phyloP scores from a whole-genome alignment of 2,113 vertebrate species.

The Neotoma lepida region DNA sequence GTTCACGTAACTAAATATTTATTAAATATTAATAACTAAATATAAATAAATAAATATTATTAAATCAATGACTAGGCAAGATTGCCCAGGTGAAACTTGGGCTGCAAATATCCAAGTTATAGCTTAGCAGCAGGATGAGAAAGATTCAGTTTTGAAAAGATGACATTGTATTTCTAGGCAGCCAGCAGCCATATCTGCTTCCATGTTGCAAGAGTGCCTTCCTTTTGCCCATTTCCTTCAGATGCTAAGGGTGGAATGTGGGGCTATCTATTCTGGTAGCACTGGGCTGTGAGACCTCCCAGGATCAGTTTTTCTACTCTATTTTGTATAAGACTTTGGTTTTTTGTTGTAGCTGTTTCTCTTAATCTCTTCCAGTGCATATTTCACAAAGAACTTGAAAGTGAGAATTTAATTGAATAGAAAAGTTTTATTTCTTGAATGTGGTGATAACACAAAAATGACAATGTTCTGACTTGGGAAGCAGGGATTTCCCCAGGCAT shows the following conservation, averaged over 20 bases:
- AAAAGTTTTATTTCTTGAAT: constrained; percentile 2
- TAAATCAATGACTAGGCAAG: neutral
- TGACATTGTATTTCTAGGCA: neutral
- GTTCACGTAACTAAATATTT: neutral
- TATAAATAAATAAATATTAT: too few species aligned
- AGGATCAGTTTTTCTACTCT: neutral
- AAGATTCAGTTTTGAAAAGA: neutral
- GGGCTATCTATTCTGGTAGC: rapidly evolving
- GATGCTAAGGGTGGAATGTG: neutral
- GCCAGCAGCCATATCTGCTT: neutral
- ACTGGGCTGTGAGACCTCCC: neutral
- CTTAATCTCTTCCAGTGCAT: neutral
- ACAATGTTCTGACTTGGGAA: neutral
- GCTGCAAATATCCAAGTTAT: neutral
- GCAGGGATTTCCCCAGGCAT: neutral
- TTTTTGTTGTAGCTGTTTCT: neutral
- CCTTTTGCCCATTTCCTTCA: neutral
- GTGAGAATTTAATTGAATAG: neutral
- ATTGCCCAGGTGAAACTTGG: neutral
- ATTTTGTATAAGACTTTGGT: neutral
- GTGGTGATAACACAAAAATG: neutral
- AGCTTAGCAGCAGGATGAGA: neutral
- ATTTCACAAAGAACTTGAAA: constrained; percentile 23
- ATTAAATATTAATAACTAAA: too few species aligned
- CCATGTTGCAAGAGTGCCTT: neutral